Evolutionary conservation across 2,888 invertebrate species (phyloP), one percentile per base, ranked within the genome.

Genomic region (Tanypteryx hageni): DNA sequence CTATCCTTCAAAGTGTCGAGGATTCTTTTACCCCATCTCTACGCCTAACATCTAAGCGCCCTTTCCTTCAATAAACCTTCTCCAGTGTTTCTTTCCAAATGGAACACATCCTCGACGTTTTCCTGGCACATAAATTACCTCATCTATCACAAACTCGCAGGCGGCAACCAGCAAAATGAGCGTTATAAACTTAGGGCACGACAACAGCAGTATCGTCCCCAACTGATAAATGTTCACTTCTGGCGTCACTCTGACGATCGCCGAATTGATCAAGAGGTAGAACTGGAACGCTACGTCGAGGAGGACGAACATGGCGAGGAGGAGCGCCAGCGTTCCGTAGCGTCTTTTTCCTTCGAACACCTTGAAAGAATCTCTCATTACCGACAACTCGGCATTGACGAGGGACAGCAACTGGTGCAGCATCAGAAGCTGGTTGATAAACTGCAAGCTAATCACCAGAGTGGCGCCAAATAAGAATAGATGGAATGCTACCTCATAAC

Each of bases 191-290:
- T 89, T 89, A 7, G 89, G 89, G 13, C 89, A 89, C 14, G 89
- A 89, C n/a, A 31, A n/a, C 7, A 89, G 61, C 18, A 89, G n/a
- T 27, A 89, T 89, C 56, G 44, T 64, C 44, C 89, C 89, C 89
- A 89, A 44, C 44, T 64, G 89, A 13, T 44, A 64, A 44, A 89
- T 89, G 7, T 64, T 64, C 9, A 44, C 61, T n/a, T 89, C 18
- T 44, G 64, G 61, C 5, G 89, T 44, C 13, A 64, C 64, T 22
- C 89, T 64, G 22, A 44, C 64, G n/a, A 89, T 89, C 16, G 89
- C 89, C 8, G 89, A 89, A n/a, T 89, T 89, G 64, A 89, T 89
- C 18, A 89, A 64, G 61, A 89, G 61, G 89, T 89, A 89, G 89
- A 89, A 89, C 64, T 89, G 61, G 56, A 89, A 89, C 7, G 89